Base-by-base conservation (phyloP, 2,888 invertebrate genomes). In the Loripinus fragilis region DNA sequence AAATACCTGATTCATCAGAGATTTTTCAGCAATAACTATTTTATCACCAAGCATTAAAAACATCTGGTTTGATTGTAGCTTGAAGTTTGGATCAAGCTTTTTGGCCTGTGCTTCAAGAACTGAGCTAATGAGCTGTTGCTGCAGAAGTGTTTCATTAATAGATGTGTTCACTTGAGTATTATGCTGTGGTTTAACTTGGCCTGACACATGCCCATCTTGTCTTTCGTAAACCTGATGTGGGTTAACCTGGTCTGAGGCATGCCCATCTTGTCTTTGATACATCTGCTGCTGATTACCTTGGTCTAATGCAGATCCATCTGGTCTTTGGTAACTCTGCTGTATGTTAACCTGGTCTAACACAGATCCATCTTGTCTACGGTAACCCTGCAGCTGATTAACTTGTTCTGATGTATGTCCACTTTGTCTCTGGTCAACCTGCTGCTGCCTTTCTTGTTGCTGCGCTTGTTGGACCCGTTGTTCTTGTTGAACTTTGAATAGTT, bases 31-130 rank as follows among this genome's bases (percentile, higher is more conserved):
- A 33, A 60, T 60, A 1, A 33, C 28, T 30, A 60, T 33, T 3
- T 33, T 30, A 7, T 60, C 33, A 8, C 60, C 60, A 8, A 60
- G 20, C 60, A 60, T 33, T 28, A 60, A 5, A 33, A 60, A 60
- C 60, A 60, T 60, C 23, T 60, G 60, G 20, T 60, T 60, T 17
- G 60, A 20, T 60, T 30, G 33, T 60, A 60, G 17, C 17, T 60
- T 30, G 17, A 60, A 60, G 5, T 33, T 28, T 12, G 60, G 60
- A 20, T 60, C 28, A 30, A 60, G 20, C 20, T 60, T 30, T 23
- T 33, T 60, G 17, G 60, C 60, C 17, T 60, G n/a, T 33, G 8
- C 20, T 60, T 60, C 60, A 20, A 60, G 33, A 10, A 60, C 7
- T 8, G 30, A 7, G 28, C 60, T 60, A 30, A 60, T 12, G 30